Evolutionary conservation across 2,113 vertebrate species (phyloP), one percentile per base, ranked within the genome.

Genomic region (Dipodomys ordii): DNA sequence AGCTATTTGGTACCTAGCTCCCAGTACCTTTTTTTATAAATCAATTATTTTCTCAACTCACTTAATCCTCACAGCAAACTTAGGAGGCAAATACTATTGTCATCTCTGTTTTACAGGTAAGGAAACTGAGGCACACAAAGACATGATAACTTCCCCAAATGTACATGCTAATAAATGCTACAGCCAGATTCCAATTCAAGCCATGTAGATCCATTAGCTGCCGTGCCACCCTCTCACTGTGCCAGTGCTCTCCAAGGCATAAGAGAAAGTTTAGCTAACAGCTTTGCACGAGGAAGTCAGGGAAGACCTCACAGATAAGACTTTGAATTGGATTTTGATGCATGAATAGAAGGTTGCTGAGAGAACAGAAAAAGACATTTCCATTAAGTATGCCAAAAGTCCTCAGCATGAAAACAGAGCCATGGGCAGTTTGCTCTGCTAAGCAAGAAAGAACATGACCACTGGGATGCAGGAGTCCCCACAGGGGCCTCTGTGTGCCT

Each of bases 321-420:
- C 53, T 83, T 71, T 30, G 44, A 80, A 22, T 20, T 88, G 77
- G 72, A n/a, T 92, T 93, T 92, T 96, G 62, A 93, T 6, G 81
- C 28, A 65, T 90, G 88, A 68, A 78, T 12, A 86, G 44, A 80
- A 95, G 94, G 87, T 65, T 62, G 20, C 73, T 28, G 67, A 87
- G 32, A 69, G 69, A 77, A 8, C 30, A 74, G 62, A 62, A 91
- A 39, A 76, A 90, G n/a, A 67, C 30, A 74, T 88, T 16, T 73
- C 44, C 53, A 57, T 74, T 65, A 60, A 92, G 83, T 39, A 11
- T 35, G 35, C 35, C 35, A 39, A 39, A 39, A 39, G 35, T 39
- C 3, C 35, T 39, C 35, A 57, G 79, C 3, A 7, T 30, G 19
- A 27, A 78, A 27, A 67, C 65, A 67, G 3, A 7, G 6, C 46